Conservation (phyloP, 2,797 vertebrate species). For the Gastrophryne carolinensis region DNA sequence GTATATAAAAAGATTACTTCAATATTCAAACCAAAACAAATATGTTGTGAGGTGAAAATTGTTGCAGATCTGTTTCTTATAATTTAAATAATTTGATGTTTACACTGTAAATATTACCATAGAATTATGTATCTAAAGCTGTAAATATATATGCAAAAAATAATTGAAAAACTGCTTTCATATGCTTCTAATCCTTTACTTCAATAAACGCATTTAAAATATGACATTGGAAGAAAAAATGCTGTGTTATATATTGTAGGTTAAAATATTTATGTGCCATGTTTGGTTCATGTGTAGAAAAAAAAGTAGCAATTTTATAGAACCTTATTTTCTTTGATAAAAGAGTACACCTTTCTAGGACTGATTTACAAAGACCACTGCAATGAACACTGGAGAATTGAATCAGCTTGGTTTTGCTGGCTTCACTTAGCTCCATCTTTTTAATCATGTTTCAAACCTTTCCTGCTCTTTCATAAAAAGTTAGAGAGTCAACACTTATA, state of each 20-base stretch:
- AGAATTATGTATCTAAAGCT: conserved; percentile 69
- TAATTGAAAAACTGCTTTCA: conserved; percentile 67
- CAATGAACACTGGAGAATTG: too few relatives aligned
- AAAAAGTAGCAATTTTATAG: too few relatives aligned
- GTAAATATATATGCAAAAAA: conserved; percentile 69
- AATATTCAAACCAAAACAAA: conserved; percentile 77
- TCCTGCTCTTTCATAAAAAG: too few relatives aligned
- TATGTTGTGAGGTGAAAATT: conserved; percentile 76
- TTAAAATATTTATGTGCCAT: not conserved
- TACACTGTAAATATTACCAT: conserved; percentile 86
- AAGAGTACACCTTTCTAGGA: too few relatives aligned
- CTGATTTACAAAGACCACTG: too few relatives aligned
- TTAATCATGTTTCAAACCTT: too few relatives aligned
- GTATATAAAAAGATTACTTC: conserved; percentile 73
- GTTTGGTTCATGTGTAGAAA: too few relatives aligned
- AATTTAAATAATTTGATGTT: conserved; percentile 80
- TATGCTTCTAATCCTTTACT: conserved; percentile 74
- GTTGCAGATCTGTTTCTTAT: conserved; percentile 78
- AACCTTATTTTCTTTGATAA: too few relatives aligned
- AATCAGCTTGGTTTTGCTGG: too few relatives aligned
- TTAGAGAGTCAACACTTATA: too few relatives aligned
- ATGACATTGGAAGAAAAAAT: conserved; percentile 56
- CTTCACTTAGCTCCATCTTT: too few relatives aligned
- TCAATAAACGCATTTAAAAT: conserved; percentile 77
- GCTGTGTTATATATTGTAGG: conserved; percentile 51